phyloP scores from a whole-genome alignment of 2,797 vertebrate genomes.

The Natrix natrix region DNA sequence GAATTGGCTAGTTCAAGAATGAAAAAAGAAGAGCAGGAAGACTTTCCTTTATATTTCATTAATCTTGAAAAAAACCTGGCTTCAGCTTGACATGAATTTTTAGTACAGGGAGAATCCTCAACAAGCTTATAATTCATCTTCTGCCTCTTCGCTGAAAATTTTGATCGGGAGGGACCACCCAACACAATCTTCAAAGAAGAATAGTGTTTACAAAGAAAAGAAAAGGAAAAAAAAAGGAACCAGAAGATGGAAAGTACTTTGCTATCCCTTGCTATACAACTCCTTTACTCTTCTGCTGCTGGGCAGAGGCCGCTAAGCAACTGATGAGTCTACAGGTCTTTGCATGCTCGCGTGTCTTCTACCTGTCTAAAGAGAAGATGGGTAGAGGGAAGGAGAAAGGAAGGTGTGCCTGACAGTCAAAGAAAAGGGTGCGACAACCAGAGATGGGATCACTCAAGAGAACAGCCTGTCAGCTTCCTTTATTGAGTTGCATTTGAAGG shows the following conservation, averaged over 20 bases:
- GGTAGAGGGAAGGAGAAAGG: conserved; percentile 9
- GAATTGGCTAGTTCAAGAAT: not conserved
- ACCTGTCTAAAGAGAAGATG: not conserved
- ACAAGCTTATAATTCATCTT: not conserved
- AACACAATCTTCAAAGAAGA: conserved; percentile 11
- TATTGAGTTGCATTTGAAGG: conserved; percentile 55
- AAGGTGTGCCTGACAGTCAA: conserved; percentile 27
- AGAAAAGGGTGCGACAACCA: conserved; percentile 26
- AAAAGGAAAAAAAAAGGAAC: not conserved
- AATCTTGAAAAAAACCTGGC: not conserved
- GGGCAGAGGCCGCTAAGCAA: not conserved
- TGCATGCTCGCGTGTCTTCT: not conserved
- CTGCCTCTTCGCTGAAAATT: not conserved
- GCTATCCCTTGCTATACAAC: not conserved
- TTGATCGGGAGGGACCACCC: not conserved
- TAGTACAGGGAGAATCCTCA: not conserved
- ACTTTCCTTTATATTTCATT: not conserved
- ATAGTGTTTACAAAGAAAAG: not conserved
- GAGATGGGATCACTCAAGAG: conserved; percentile 66
- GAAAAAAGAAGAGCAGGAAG: not conserved
- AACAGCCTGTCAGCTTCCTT: conserved; percentile 72
- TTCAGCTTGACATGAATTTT: not conserved
- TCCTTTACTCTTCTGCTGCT: not conserved
- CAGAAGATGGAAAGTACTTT: not conserved
- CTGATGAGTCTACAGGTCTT: not conserved